A percentile compares a stretch with the other conserved stretches of the same genome.
phyloP scores from a whole-genome alignment of 64 coral and sea anemone species.

The Stichodactyla mertensii region DNA sequence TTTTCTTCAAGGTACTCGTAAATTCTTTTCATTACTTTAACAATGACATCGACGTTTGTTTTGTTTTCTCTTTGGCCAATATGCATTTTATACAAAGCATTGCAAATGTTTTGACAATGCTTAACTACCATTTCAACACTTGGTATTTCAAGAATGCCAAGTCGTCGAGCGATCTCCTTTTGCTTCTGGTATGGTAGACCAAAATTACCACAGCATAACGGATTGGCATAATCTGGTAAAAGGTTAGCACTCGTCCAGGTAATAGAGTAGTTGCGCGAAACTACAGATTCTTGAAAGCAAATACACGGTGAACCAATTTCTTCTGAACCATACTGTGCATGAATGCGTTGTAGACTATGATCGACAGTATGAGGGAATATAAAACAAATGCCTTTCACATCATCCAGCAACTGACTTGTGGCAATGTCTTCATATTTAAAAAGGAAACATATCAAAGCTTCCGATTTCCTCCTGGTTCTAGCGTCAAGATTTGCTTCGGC shows the following conservation, averaged over 20 bases:
- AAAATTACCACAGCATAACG: neutral
- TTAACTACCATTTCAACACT: slow-evolving; percentile 41
- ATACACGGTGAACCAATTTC: slow-evolving; percentile 3
- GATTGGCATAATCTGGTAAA: slow-evolving; percentile 38
- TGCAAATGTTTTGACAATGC: slow-evolving; percentile 45
- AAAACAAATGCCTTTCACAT: slow-evolving; percentile 2
- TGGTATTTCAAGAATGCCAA: slow-evolving; percentile 42
- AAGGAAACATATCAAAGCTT: slow-evolving; percentile 20
- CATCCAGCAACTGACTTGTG: neutral
- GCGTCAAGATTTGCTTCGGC: neutral
- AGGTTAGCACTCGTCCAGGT: slow-evolving; percentile 31
- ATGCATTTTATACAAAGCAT: neutral
- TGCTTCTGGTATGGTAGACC: neutral
- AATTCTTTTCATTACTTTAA: neutral
- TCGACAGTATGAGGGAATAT: neutral
- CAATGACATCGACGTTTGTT: neutral
- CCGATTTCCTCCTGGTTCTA: slow-evolving; percentile 4
- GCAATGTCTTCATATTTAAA: neutral
- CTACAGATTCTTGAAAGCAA: slow-evolving; percentile 18
- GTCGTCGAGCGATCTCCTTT: neutral
- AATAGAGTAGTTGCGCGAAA: neutral
- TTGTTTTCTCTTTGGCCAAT: neutral
- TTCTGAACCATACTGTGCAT: slow-evolving; percentile 31
- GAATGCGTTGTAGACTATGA: slow-evolving; percentile 9
- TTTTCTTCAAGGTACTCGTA: neutral